A percentile compares a stretch with the other conserved stretches of the same genome.
phyloP scores from a whole-genome alignment of 2,888 invertebrate genomes.

The Pristionchus japonicus region DNA sequence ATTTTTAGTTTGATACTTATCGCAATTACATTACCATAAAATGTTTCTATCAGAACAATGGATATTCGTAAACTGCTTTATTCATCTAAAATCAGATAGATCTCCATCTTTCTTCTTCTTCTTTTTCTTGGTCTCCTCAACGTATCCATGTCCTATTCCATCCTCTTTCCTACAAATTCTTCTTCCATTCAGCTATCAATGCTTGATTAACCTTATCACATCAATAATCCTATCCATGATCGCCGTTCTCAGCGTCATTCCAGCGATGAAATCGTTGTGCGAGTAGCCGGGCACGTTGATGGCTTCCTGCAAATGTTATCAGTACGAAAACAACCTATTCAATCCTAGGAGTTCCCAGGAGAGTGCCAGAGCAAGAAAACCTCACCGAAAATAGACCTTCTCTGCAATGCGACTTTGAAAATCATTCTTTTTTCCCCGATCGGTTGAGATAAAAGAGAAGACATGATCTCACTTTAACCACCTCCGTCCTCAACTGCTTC shows the following conservation, averaged over 20 bases:
- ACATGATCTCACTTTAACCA: background rate
- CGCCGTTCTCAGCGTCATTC: background rate
- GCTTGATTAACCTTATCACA: background rate
- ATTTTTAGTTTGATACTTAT: too few species aligned
- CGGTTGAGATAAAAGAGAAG: too few species aligned
- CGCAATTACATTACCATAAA: too few species aligned
- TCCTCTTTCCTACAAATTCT: background rate
- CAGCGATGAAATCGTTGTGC: constrained; percentile 36
- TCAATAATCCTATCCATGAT: constrained; percentile 26
- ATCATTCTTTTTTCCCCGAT: too few species aligned
- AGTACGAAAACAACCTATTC: too few species aligned
- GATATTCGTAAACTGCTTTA: too few species aligned
- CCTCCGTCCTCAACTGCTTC: background rate
- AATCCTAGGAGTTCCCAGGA: too few species aligned
- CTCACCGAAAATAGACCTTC: background rate
- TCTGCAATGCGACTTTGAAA: too few species aligned
- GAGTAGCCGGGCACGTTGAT: background rate
- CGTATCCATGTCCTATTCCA: background rate
- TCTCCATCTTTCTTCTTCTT: background rate
- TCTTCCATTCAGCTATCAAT: background rate
- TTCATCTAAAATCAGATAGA: background rate
- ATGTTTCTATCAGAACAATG: too few species aligned
- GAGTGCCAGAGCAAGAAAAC: too few species aligned
- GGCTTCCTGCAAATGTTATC: background rate
- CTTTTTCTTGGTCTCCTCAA: background rate